These are phyloP conservation scores for Hymenopus coronatus DNA, from an alignment of 2,888 invertebrate genomes.

Conservation along the genomic window DNA sequence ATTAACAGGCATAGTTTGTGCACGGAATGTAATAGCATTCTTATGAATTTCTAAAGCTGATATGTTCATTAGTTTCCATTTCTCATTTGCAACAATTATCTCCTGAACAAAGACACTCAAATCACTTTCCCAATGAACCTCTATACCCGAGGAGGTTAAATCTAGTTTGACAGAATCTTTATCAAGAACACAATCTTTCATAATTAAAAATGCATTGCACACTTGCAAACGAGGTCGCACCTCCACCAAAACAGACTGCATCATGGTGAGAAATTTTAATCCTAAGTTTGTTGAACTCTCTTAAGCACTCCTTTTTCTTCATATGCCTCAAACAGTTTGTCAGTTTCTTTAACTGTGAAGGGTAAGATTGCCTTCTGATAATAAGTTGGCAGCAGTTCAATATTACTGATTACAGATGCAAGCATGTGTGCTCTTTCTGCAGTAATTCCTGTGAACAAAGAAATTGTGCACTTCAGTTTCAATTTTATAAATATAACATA, in stretches of 20 bases:
- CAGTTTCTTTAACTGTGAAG: slow-evolving; percentile 74
- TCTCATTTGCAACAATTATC: slow-evolving; percentile 37
- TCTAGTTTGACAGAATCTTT: slow-evolving; percentile 42
- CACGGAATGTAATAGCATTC: slow-evolving; percentile 44
- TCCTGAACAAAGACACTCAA: slow-evolving; percentile 1
- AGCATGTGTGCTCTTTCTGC: slow-evolving; percentile 85
- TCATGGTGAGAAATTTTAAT: slow-evolving; percentile 30
- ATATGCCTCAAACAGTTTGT: slow-evolving; percentile 65
- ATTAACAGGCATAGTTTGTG: slow-evolving; percentile 49
- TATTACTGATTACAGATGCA: slow-evolving; percentile 84
- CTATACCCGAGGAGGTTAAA: slow-evolving; percentile 25
- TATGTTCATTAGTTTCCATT: slow-evolving; percentile 42
- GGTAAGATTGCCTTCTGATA: slow-evolving; percentile 80
- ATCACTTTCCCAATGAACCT: neutral
- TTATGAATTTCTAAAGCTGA: slow-evolving; percentile 41
- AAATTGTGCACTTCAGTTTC: slow-evolving; percentile 5
- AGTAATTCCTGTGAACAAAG: slow-evolving; percentile 60
- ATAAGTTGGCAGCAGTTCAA: slow-evolving; percentile 77
- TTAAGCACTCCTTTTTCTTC: slow-evolving; percentile 56
- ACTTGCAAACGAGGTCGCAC: slow-evolving; percentile 58
- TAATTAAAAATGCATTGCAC: slow-evolving; percentile 59
- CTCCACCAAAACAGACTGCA: slow-evolving; percentile 57
- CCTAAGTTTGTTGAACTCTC: slow-evolving; percentile 33
- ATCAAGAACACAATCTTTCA: slow-evolving; percentile 49
- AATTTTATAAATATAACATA: neutral